phyloP scores from a whole-genome alignment of 2,888 invertebrate genomes.

The Dolichopus griseipennis region DNA sequence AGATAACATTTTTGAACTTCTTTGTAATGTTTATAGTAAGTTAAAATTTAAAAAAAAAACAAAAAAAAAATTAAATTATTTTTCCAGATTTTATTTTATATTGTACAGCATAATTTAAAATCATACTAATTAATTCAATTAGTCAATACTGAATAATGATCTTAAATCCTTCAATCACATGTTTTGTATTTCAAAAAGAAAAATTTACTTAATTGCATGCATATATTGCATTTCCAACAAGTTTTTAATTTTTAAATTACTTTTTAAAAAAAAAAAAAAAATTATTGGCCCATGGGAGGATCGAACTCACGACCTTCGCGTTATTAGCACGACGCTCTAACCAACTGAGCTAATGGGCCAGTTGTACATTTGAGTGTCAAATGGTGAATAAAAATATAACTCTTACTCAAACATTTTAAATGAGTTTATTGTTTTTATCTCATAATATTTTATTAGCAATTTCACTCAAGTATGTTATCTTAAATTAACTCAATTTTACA shows the following conservation, averaged over 20 bases:
- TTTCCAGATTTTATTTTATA: no score
- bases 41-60: constrained; percentile 24
- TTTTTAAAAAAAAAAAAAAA: constrained; percentile 19
- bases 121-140: no score
- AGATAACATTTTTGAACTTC: constrained; percentile 73
- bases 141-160: no score
- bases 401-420: neutral
- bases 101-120: neutral
- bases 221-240: no score
- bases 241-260: no score
- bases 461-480: no score
- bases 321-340: constrained; percentile 46
- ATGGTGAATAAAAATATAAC: neutral
- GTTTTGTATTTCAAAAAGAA: no score
- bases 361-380: neutral
- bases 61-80: constrained; percentile 21
- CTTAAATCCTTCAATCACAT: no score
- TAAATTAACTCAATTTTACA: no score
- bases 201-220: no score
- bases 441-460: no score
- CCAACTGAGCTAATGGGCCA: constrained; percentile 46
- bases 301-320: constrained; percentile 45
- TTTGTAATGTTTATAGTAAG: constrained; percentile 88
- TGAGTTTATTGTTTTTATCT: no score
- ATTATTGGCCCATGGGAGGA: constrained; percentile 41